Evolutionary conservation across 2,797 vertebrate species (phyloP), one percentile per base, ranked within the genome.

Genomic region (Neosilurus hyrtlii): DNA sequence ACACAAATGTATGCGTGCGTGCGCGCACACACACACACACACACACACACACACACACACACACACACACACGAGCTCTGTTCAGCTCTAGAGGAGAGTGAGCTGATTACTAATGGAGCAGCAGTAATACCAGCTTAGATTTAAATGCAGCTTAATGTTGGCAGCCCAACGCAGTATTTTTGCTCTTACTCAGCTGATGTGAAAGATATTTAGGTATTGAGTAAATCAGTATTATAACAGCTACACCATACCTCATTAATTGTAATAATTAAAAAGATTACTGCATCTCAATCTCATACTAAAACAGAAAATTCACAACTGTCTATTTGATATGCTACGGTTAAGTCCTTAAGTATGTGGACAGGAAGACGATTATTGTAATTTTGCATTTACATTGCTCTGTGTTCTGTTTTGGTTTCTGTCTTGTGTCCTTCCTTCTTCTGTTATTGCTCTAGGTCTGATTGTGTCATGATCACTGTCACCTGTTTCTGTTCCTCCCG

Each of bases 51-150:
- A 0, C 49, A 16, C 70, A 54, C 49, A 71, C 63, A 62, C 63
- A 43, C 52, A 70, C 67, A 71, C 77, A 71, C n/a, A 43, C 18
- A 43, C 14, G 61, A 68, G 73, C 59, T 54, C 7, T 84, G 84
- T 73, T 87, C 81, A 83, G 75, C 85, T 86, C 61, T 67, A 75
- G 83, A 77, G 67, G 76, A 54, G 81, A 83, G 85, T 85, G 86
- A 85, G 83, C 86, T 85, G 86, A 82, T 83, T 87, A 84, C 84
- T 85, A 86, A 86, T 88, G 75, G 24, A 59, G n/a, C 65, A 66
- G 70, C 68, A 49, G 52, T 80, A 80, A 57, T 82, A 80, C 83
- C 81, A 76, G 77, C 49, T 66, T 63, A 72, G 52, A 54, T 76
- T 87, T 65, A 80, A 63, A 73, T 82, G 43, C 68, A 81, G 56